Conservation (phyloP, 2,113 vertebrate genomes). For the Marmota flaviventris region DNA sequence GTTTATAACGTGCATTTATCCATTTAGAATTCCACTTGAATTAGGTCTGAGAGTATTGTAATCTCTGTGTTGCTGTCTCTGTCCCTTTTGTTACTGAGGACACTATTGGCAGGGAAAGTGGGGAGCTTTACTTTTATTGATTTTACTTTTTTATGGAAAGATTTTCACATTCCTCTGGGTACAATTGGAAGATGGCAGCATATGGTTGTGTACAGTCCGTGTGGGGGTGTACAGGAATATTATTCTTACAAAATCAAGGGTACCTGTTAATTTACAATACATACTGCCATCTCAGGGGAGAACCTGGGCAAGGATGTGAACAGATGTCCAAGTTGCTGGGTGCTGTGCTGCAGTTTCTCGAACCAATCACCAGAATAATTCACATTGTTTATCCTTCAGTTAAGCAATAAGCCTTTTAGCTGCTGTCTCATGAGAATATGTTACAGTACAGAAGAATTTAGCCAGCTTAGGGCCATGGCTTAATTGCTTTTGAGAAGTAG, state of each 20-base stretch:
- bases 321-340: constrained; percentile 28
- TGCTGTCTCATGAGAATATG: constrained; percentile 26
- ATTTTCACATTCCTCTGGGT: constrained; percentile 16
- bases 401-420: background rate
- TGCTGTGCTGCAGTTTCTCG: background rate
- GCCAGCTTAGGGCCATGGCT: constrained; percentile 24
- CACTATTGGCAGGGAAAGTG: constrained; percentile 55
- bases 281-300: constrained; percentile 51
- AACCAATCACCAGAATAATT: constrained; percentile 62
- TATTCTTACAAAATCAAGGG: constrained; percentile 74
- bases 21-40: background rate
- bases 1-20: background rate
- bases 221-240: background rate
- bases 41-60: background rate
- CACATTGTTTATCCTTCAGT: constrained; percentile 59
- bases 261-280: constrained; percentile 64
- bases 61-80: background rate
- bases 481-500: constrained; percentile 16
- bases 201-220: background rate
- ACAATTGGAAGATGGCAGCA: constrained; percentile 69
- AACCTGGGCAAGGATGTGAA: constrained; percentile 21
- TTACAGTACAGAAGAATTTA: background rate
- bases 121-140: constrained; percentile 58
- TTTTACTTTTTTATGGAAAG: constrained; percentile 39
- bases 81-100: constrained; percentile 32